Evolutionary conservation across 2,113 vertebrate genomes (phyloP), one percentile per base, ranked within the genome.

Genomic region (Rhabdornis inornatus): DNA sequence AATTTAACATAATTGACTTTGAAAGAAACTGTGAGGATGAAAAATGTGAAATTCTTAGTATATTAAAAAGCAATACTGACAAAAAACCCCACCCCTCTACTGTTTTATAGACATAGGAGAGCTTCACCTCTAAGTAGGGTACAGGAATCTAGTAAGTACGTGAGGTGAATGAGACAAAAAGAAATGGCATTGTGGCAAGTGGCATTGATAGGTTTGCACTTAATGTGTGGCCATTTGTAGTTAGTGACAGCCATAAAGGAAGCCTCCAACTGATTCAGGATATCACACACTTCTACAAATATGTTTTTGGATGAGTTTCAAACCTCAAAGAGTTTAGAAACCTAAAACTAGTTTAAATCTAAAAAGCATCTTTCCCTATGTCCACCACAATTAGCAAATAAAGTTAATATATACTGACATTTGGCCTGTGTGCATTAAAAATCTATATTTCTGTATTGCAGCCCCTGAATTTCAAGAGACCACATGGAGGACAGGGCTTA

Each of bases 1-100:
- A 39, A 95, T 95, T 91, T 93, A 85, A 94, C 95, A 83, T 79
- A 82, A 96, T 21, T 79, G 49, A 82, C 78, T 87, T 91, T 53
- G 83, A 88, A 97, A 68, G 89, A 87, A 94, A 87, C 50, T 28
- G 70, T 2, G 12, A 87, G 63, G 35, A 74, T 2, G 2, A 92
- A 86, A 97, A 87, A 83, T 2, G 57, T 68, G 20, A 87, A 76
- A 72, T 45, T 55, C 56, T 52, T 42, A 33, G 15, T 33, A 37
- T 20, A 30, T 80, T 71, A 57, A 76, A 85, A 94, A 18, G 27
- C 7, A 64, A 65, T 4, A 50, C 25, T 8, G 61, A 19, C 76
- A 59, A 57, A 77, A 31, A 2, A 0, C 11, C 11, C 17, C 14
- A 20, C 1, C 6, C 11, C 24, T 39, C 27, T 53, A 45, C 49